Evolutionary conservation across 2,113 vertebrate genomes (phyloP).

Genomic region (Nycticryphes semicollaris): DNA sequence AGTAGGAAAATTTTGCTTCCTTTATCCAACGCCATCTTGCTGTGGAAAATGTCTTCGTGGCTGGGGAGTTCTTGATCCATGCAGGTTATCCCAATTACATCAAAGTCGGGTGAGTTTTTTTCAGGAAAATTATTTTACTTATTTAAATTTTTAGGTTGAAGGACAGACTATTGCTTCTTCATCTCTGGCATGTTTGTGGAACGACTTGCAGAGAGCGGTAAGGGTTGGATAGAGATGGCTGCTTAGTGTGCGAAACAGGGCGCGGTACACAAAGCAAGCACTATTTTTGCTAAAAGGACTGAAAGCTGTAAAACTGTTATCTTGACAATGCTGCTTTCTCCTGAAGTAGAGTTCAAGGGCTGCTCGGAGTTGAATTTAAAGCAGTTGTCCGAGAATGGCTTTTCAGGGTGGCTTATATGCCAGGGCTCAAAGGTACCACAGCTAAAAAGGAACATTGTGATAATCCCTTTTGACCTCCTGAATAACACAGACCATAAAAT

Average conservation of each 20-base stretch:
- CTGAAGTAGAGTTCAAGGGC: conserved; percentile 16
- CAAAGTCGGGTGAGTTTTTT: background rate
- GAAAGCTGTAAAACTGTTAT: background rate
- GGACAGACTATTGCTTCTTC: background rate
- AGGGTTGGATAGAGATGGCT: background rate
- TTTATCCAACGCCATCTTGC: background rate
- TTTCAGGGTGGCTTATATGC: background rate
- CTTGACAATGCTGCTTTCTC: conserved; percentile 34
- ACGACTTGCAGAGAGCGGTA: background rate
- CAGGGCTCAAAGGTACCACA: background rate
- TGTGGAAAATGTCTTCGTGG: background rate
- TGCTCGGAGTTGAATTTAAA: background rate
- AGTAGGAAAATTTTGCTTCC: background rate
- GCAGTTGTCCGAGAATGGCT: conserved; percentile 25
- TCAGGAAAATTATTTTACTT: background rate
- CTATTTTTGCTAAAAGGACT: conserved; percentile 3
- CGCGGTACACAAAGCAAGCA: background rate
- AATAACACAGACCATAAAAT: conserved; percentile 19
- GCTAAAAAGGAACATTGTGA: conserved; percentile 38
- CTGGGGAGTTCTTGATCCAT: background rate
- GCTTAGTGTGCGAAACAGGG: background rate
- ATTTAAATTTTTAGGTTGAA: background rate
- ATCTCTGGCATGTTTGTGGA: background rate
- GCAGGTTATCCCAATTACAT: background rate
- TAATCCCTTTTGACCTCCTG: conserved; percentile 10